Base-by-base conservation (phyloP, 2,797 vertebrate genomes). In the Adelosebastes latens region DNA sequence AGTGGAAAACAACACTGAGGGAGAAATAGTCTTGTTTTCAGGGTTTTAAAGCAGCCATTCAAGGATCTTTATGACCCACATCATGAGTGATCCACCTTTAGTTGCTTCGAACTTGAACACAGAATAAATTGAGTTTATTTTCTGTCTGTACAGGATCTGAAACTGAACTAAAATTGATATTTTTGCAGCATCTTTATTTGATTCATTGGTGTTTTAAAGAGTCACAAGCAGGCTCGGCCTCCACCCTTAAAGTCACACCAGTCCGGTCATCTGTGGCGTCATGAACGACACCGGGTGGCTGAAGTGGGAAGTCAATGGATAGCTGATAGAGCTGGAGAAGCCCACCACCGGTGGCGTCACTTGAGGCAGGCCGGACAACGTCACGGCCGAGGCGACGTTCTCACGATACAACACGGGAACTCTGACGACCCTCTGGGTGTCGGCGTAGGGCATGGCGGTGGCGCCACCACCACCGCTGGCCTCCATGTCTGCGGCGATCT, bases 371-470 rank as follows among this genome's bases (percentile, higher is more conserved):
- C 90, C 63, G 60, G 91, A 91, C 87, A 97, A 89, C 11, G 95
- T 86, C 29, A 87, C 68, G 0, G 96, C 85, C 1, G 93, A 60
- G 89, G 94, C 34, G 91, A 56, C 79, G 82, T 89, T 96, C 72
- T 98, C 97, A 79, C 95, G 97, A 90, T 98, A 98, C 59, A 98
- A 82, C 85, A 97, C 95, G 0, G 97, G 97, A 46, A 97, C 96
- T 56, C 97, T 91, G 86, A 97, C 93, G 27, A 98, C 94, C 90
- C 97, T 95, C 91, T 97, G 92, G 5, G 72, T 1, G 0, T 72
- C 2, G 36, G 76, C 1, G 60, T 83, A 93, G 25, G 76, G 36
- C 20, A 65, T 52, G 4, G 55, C 25, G 7, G 59, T 25, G 42
- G 39, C 39, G 14, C 39, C 39, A 42, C 79, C 10, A 27, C 25